Evolutionary conservation across 2,888 invertebrate species (phyloP).

Genomic region (Aphrophora alni): DNA sequence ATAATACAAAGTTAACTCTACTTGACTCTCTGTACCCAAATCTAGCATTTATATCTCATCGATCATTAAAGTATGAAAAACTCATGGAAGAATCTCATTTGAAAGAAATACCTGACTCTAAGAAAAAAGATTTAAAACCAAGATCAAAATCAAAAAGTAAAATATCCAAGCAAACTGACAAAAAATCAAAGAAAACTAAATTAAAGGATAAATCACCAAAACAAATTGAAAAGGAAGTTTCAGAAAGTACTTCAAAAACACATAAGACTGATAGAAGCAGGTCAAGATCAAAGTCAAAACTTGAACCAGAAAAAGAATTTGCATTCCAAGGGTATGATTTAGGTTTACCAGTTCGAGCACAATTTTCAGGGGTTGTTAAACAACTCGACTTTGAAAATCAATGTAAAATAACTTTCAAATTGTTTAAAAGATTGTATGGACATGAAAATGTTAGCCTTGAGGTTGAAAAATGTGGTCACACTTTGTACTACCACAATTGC

Average conservation of each 20-base stretch:
- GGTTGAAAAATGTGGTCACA: neutral
- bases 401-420: neutral
- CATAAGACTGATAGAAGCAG: neutral
- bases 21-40: neutral
- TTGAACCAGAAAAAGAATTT: neutral
- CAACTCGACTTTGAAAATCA: neutral
- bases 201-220: neutral
- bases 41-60: constrained; percentile 3
- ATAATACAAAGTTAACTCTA: neutral
- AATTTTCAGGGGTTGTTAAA: neutral
- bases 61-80: constrained; percentile 21
- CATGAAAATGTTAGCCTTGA: neutral
- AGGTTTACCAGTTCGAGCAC: neutral
- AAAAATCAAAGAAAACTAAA: neutral
- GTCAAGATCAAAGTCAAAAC: neutral
- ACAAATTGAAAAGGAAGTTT: neutral
- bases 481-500: neutral
- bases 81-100: neutral
- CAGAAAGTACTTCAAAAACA: neutral
- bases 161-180: neutral
- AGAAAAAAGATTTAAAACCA: neutral
- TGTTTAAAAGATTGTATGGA: neutral
- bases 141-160: neutral
- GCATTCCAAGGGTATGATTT: neutral
- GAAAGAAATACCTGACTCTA: neutral